Evolutionary conservation across 2,888 invertebrate species (phyloP), one percentile per base, ranked within the genome.

Genomic region (Caenorhabditis macrosperma): DNA sequence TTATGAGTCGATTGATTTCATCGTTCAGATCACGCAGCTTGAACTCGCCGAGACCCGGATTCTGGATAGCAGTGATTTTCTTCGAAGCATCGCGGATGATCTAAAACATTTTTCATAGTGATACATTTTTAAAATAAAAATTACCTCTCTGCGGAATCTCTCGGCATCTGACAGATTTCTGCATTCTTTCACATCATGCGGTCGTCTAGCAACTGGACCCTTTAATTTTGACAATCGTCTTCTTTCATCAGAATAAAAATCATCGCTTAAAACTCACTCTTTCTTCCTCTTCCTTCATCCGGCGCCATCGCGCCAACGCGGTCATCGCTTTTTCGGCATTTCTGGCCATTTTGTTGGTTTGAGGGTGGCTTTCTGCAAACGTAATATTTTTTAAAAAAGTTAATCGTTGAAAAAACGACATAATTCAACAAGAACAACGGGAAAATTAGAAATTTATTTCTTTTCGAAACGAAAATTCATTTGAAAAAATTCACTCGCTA

Each of bases 291-390:
- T 96, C 94, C 91, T 99, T 97, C 33, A 97, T 96, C 38, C 96
- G 96, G 87, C 99, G 93, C 99, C 99, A 99, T 82, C 99, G 94
- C 83, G 99, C 99, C 87, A 99, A 92, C 0, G 98, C 97, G 33
- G 99, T 99, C 98, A 97, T 97, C 44, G 97, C 97, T 90, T 97
- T 97, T 91, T 97, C 97, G 85, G 96, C 96, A 93, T 96, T 97
- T 91, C 97, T 93, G n/a, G 97, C 97, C 97, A 67, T 69, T 60
- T 71, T 76, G 28, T 0, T 9, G 26, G 30, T 20, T 61, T 26
- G 17, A 46, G 55, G 4, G 20, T 12, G 48, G 35, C 48, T 28
- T 57, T 57, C 57, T 57, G 66, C 38, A 57, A 24, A n/a, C 0
- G 7, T 6, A 3, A n/a, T 50, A 59, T 24, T 24, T 55, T 46